Evolutionary conservation across 2,113 vertebrate species (phyloP), one percentile per base, ranked within the genome.

Genomic region (Amazona guildingii): DNA sequence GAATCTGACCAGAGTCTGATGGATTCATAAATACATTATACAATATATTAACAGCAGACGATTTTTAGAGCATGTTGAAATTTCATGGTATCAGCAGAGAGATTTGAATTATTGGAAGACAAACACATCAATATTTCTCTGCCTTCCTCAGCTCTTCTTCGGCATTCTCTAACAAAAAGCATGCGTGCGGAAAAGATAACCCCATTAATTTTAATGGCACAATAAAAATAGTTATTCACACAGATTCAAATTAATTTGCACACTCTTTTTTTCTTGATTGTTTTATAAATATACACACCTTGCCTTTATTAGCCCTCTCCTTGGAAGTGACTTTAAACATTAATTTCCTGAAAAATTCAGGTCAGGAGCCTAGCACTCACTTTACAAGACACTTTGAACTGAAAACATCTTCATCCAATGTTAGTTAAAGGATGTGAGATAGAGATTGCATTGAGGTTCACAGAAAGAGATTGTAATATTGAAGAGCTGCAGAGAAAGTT

Each of bases 311-410:
- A 72, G 31, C 29, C 10, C n/a, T 81, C n/a, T 91, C 52, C 20
- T 79, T 48, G 41, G 33, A 94, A 90, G 46, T 33, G 72, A 54
- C 31, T 75, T 89, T 54, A 63, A 95, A 81, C 14, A 66, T 59
- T 86, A 54, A 68, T 88, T 92, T 86, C 41, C 33, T 67, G 72
- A 76, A 94, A 92, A 92, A 88, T 52, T 90, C 54, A 83, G 52
- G 31, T 92, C 78, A 67, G 37, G 17, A 57, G 37, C 52, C 67
- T 76, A 79, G 10, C 25, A 84, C 35, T 9, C 74, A 25, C 28
- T 27, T 72, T 76, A 67, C 37, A 61, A 83, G 37, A 62, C 13
- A 51, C 7, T 85, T 80, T 16, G 52, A 94, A 82, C 27, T 79
- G 77, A 86, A 92, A 85, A 76, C 2, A 4, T 57, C 41, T 79